Percentiles rank a stretch among this genome's conserved stretches.
Evolutionary conservation across 2,888 invertebrate genomes (phyloP).

Genomic region (Diaperis boleti): DNA sequence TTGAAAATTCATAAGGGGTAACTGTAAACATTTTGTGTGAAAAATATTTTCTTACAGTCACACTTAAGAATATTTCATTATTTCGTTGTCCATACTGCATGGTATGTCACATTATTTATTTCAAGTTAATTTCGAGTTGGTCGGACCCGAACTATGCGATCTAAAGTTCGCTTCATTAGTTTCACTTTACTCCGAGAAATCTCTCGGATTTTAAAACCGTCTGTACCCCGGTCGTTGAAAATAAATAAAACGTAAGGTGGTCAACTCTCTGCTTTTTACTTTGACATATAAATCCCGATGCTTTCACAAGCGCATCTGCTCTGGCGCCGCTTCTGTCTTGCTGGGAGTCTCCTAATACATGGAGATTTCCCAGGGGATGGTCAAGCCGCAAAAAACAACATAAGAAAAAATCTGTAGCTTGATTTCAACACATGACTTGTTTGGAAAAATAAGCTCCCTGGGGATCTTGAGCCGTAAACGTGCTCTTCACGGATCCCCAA

Average conservation of each 20-base stretch:
- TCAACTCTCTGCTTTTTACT: slow-evolving; percentile 43
- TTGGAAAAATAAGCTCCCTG: slow-evolving; percentile 39
- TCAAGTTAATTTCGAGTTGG: slow-evolving; percentile 27
- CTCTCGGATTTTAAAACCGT: slow-evolving; percentile 26
- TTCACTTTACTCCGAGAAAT: slow-evolving; percentile 30
- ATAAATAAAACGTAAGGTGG: slow-evolving; percentile 40
- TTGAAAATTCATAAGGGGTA: not conserved
- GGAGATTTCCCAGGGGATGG: slow-evolving; percentile 59
- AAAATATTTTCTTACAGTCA: too few species aligned
- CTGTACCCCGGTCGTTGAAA: slow-evolving; percentile 11
- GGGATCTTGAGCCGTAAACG: slow-evolving; percentile 34
- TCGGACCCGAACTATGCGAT: slow-evolving; percentile 33
- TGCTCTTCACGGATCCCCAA: slow-evolving; percentile 8
- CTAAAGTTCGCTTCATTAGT: slow-evolving; percentile 34
- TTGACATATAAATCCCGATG: slow-evolving; percentile 50
- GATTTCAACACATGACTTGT: slow-evolving; percentile 54
- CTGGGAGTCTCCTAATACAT: slow-evolving; percentile 56
- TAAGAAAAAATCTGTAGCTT: slow-evolving; percentile 53
- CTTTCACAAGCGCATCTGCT: slow-evolving; percentile 57
- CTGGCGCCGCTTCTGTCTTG: slow-evolving; percentile 52
- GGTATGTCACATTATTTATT: too few species aligned
- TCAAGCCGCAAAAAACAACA: slow-evolving; percentile 56
- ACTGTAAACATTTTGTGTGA: too few species aligned
- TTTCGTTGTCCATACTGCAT: not conserved
- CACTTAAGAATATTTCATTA: too few species aligned